Percentiles rank a stretch among this genome's conserved stretches.
These are phyloP conservation scores for Upupa epops DNA, from an alignment of 2,113 vertebrate species.

Conservation along the genomic window DNA sequence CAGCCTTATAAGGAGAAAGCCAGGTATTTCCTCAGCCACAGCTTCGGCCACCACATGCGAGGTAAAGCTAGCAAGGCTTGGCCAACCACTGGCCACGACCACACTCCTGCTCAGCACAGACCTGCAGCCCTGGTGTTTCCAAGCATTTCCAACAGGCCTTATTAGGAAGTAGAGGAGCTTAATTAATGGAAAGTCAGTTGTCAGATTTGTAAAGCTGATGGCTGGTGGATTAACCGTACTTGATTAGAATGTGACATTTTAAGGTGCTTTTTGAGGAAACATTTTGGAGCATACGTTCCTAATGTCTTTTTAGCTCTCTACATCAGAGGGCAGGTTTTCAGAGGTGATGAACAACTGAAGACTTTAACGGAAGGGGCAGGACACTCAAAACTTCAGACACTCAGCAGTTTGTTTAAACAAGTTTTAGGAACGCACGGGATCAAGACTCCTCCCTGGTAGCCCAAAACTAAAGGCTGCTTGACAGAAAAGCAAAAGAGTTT, in stretches of 20 bases:
- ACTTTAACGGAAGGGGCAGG: not conserved
- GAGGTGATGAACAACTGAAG: not conserved
- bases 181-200: conserved; percentile 4
- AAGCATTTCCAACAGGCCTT: not conserved
- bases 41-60: not conserved
- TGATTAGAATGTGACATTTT: conserved; percentile 45
- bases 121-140: rapidly evolving
- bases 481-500: not conserved
- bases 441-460: not conserved
- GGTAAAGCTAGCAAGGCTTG: not conserved
- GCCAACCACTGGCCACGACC: not conserved
- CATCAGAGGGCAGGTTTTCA: not conserved
- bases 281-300: not conserved
- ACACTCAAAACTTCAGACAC: not conserved
- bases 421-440: not conserved
- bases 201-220: conserved; percentile 43
- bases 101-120: rapidly evolving
- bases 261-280: not conserved
- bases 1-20: conserved; percentile 47
- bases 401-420: not conserved
- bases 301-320: not conserved
- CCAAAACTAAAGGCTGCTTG: not conserved
- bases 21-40: conserved; percentile 23
- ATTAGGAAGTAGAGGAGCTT: conserved; percentile 29
- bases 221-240: conserved; percentile 36